Evolutionary conservation across 1,140 invertebrate genomes (phyloP).

Genomic region (Nephotettix cincticeps): DNA sequence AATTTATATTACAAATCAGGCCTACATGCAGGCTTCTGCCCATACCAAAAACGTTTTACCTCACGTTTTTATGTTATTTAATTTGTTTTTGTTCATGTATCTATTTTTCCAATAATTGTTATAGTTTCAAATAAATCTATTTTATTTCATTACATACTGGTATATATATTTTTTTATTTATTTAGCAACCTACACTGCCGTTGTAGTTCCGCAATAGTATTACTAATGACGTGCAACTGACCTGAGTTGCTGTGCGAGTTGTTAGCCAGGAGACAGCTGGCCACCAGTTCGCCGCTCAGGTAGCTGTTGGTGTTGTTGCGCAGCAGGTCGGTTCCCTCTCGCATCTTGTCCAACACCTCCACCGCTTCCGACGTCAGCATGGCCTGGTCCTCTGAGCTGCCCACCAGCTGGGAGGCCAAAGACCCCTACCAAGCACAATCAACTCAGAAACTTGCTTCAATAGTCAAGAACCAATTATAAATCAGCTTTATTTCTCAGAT

Average conservation of each 20-base stretch:
- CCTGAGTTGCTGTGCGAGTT: slow-evolving; percentile 28
- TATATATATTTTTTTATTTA: background rate
- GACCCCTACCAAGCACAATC: too few species aligned
- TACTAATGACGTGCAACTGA: background rate
- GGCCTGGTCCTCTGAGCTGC: slow-evolving; percentile 20
- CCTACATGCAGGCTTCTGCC: too few species aligned
- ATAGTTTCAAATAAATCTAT: too few species aligned
- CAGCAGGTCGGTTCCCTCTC: slow-evolving; percentile 63
- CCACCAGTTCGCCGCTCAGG: slow-evolving; percentile 61
- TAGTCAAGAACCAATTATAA: too few species aligned
- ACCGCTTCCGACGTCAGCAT: slow-evolving; percentile 51
- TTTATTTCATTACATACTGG: background rate
- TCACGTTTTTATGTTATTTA: too few species aligned
- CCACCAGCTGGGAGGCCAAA: slow-evolving; percentile 5
- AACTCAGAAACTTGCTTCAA: too few species aligned
- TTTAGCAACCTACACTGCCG: background rate
- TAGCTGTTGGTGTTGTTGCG: slow-evolving; percentile 78
- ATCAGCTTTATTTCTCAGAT: too few species aligned
- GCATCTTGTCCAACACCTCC: slow-evolving; percentile 52
- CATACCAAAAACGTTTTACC: too few species aligned
- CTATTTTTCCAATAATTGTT: too few species aligned
- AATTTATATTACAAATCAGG: too few species aligned
- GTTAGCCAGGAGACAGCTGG: slow-evolving; percentile 30
- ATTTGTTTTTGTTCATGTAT: too few species aligned
- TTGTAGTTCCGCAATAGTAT: background rate